Evolutionary conservation across 2,797 vertebrate species (phyloP).

Genomic region (Coracias cyanogaster): DNA sequence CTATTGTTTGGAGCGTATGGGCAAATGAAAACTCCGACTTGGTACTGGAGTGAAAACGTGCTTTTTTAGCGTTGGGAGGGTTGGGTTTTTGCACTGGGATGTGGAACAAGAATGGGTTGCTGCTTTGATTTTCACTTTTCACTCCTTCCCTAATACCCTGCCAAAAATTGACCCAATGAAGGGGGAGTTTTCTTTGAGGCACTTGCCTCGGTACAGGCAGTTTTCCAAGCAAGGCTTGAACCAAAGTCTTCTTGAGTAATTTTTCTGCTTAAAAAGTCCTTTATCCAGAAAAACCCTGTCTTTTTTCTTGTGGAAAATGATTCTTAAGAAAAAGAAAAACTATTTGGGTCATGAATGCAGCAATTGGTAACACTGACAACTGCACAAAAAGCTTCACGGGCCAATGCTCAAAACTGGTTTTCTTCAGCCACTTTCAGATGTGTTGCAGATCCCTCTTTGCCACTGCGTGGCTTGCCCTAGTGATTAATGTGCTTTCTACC

Average conservation of each 20-base stretch:
- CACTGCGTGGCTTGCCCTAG: fast-evolving
- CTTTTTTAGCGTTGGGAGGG: not conserved
- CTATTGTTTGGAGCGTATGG: not conserved
- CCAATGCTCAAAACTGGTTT: fast-evolving
- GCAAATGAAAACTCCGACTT: not conserved
- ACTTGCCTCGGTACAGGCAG: not conserved
- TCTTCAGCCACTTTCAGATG: not conserved
- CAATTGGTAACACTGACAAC: not conserved
- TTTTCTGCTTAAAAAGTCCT: not conserved
- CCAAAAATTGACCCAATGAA: not conserved
- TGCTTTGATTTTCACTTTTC: not conserved
- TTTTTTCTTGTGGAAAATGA: not conserved
- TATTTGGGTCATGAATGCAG: not conserved
- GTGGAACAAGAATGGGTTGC: fast-evolving
- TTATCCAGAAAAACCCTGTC: not conserved
- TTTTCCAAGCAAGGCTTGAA: not conserved
- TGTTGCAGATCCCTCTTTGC: not conserved
- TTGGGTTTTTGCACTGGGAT: not conserved
- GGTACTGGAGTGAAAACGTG: fast-evolving
- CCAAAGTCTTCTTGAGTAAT: not conserved
- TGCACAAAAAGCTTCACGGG: not conserved
- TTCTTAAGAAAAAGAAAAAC: not conserved
- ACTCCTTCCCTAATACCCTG: not conserved
- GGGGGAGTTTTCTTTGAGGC: not conserved
- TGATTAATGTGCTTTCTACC: not conserved